Percentiles rank a stretch among this genome's conserved stretches.
Evolutionary conservation across 2,113 vertebrate genomes (phyloP).

Genomic region (Aldabrachelys gigantea): DNA sequence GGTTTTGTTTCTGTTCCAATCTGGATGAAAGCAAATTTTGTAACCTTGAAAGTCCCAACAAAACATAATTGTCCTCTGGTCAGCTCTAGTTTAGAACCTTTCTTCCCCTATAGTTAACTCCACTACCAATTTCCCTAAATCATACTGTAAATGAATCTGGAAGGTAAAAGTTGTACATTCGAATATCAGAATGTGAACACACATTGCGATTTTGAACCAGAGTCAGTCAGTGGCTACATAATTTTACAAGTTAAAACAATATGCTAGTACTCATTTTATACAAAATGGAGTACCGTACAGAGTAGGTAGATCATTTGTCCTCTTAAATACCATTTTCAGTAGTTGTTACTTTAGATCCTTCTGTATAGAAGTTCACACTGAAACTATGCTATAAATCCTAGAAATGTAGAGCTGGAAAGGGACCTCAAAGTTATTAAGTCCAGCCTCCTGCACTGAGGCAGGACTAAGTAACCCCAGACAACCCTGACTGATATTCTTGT

Average conservation of each 20-base stretch:
- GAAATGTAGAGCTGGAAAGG: neutral
- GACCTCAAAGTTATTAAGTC: neutral
- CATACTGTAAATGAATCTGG: neutral
- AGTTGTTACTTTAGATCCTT: neutral
- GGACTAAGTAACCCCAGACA: too few relatives aligned
- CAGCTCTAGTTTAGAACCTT: neutral
- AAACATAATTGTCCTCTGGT: too few relatives aligned
- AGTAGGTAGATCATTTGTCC: too few relatives aligned
- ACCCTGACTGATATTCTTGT: too few relatives aligned
- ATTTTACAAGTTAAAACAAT: neutral
- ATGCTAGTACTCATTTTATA: neutral
- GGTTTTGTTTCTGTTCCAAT: too few relatives aligned
- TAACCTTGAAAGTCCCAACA: too few relatives aligned
- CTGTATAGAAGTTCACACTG: neutral
- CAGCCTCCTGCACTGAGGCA: too few relatives aligned
- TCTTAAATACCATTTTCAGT: neutral
- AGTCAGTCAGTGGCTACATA: neutral
- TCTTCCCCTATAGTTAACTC: neutral
- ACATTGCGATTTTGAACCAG: neutral
- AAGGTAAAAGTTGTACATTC: neutral
- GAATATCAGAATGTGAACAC: neutral
- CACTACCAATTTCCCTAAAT: neutral
- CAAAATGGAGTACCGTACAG: neutral
- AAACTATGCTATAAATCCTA: neutral
- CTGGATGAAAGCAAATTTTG: too few relatives aligned